These are phyloP conservation scores for Apotomis betuletana DNA, from an alignment of 2,888 invertebrate genomes.

Conservation along the genomic window DNA sequence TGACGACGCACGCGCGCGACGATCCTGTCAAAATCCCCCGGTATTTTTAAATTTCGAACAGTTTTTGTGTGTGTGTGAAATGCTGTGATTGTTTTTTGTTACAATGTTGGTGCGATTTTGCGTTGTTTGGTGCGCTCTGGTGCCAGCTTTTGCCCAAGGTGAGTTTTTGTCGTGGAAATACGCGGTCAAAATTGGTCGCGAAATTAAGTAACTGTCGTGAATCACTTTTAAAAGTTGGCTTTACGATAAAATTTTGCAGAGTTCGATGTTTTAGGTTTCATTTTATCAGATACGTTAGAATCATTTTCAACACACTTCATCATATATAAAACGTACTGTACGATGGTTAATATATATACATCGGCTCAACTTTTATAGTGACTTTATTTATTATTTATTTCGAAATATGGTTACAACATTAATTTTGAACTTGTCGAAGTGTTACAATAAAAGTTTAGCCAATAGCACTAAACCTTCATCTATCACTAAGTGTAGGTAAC, in stretches of 20 bases:
- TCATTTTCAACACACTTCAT: too few species aligned
- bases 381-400: too few species aligned
- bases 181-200: conserved; percentile 9
- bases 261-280: too few species aligned
- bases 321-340: too few species aligned
- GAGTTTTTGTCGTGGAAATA: conserved; percentile 23
- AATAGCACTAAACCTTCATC: too few species aligned
- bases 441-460: too few species aligned
- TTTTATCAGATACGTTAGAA: too few species aligned
- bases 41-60: neutral
- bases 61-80: conserved; percentile 28
- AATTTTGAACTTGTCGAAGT: too few species aligned
- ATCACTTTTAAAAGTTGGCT: neutral
- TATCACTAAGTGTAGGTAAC: too few species aligned
- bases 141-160: conserved; percentile 23
- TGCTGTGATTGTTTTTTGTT: conserved; percentile 18
- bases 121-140: conserved; percentile 19
- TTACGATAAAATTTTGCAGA: neutral
- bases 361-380: too few species aligned
- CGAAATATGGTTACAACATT: too few species aligned
- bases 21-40: neutral
- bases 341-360: too few species aligned
- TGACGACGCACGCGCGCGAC: neutral
- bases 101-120: conserved; percentile 22
- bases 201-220: neutral